A percentile compares a stretch with the other conserved stretches of the same genome.
Conservation (phyloP, 1,140 invertebrate genomes). For the Cydia strobilella region DNA sequence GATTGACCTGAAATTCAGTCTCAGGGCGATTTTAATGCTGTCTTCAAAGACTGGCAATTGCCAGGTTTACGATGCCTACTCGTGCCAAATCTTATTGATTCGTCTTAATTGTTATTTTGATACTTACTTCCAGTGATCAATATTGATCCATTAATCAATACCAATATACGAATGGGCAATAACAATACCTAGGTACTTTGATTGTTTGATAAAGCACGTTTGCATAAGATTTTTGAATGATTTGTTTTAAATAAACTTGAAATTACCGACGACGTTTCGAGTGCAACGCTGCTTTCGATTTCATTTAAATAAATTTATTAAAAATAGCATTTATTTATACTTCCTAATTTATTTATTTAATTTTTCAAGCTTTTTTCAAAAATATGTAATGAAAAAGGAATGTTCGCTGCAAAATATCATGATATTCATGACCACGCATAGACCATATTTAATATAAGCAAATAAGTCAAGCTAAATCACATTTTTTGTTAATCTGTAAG, state of each 20-base stretch:
- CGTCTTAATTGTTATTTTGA: background rate
- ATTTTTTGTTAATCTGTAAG: background rate
- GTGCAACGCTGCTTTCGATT: too few relatives aligned
- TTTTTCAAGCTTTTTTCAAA: too few relatives aligned
- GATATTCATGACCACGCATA: too few relatives aligned
- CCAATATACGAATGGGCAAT: background rate
- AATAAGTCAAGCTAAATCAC: background rate
- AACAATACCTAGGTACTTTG: background rate
- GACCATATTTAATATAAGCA: background rate
- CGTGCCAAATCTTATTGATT: conserved; percentile 2
- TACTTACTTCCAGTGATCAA: background rate
- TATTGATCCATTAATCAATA: conserved; percentile 4
- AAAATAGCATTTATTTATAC: too few relatives aligned
- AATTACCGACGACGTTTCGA: too few relatives aligned
- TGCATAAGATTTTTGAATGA: background rate
- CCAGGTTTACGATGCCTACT: background rate
- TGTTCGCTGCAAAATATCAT: too few relatives aligned
- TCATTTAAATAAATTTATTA: too few relatives aligned
- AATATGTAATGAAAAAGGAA: too few relatives aligned
- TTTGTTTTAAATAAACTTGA: too few relatives aligned
- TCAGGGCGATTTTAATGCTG: background rate
- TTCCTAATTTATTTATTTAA: too few relatives aligned
- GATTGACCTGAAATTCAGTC: conserved; percentile 14
- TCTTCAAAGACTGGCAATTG: conserved; percentile 1
- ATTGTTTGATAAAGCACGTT: background rate